Evolutionary conservation across 37 sponge, comb jelly and placozoan species (phyloP), one percentile per base, ranked within the genome.

Genomic region (Bolinopsis microptera): DNA sequence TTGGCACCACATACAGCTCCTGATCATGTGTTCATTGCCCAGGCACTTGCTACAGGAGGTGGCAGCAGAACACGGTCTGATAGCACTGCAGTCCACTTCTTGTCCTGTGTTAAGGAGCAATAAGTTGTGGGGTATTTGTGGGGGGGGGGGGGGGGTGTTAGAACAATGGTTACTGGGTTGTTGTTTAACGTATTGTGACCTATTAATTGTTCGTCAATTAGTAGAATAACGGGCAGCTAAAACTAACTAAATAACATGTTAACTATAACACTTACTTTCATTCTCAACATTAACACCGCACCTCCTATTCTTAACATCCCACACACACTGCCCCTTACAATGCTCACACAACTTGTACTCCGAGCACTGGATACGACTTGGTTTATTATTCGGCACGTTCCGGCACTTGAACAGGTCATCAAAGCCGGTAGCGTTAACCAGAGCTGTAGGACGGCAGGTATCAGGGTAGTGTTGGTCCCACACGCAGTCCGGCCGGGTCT

Each of bases 321-420:
- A 80, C 36, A 80, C 24, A 34, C 82, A 80, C 82, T 80, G 36
- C 37, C 82, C 82, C 82, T 80, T 80, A 37, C 82, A 80, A 34
- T 80, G 82, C 82, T 80, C 38, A 22, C 82, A 80, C 32, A 36
- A 30, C 82, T 80, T 27, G 37, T 80, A 80, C 82, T 80, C 82
- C 38, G 82, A 80, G 30, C 82, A 70, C 74, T 70, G 25, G 16
- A 70, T 70, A 2, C 30, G 5, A 70, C 74, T 70, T 9, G 30
- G 74, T n/a, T 70, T 70, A 70, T 13, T 48, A 13, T 48, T 48
- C 61, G 74, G 74, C 3, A 70, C 74, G 74, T 70, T 70, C 30
- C 74, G 16, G 30, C 74, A 70, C 26, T 70, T 70, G 74, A 28
- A 70, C 74, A 70, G 74, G 74, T 70, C 24, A 3, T 70, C 30